Conservation (phyloP, 2,113 vertebrate genomes). For the Brienomyrus longianalis region DNA sequence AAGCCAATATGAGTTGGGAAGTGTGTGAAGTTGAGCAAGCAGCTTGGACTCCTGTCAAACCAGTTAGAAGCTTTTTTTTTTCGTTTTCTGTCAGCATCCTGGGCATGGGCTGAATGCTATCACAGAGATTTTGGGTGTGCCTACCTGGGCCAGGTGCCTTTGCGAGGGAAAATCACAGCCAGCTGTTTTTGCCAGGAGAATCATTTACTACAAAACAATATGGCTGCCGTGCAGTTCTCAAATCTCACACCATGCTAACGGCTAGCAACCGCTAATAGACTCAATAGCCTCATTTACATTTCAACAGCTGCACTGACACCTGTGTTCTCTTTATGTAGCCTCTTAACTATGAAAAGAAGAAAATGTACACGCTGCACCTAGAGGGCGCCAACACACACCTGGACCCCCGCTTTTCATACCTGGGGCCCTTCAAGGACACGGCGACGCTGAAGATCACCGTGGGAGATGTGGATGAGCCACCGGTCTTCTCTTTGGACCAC, state of each 20-base stretch:
- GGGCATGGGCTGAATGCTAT: background rate
- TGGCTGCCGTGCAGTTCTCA: background rate
- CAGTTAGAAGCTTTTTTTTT: background rate
- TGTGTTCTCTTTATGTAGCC: conserved; percentile 57
- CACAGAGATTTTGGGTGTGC: background rate
- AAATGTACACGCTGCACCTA: conserved; percentile 86
- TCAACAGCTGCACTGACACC: background rate
- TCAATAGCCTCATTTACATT: background rate
- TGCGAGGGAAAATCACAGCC: background rate
- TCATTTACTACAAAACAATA: background rate
- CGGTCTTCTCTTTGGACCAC: conserved; percentile 80
- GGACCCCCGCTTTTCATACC: conserved; percentile 84
- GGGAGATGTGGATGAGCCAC: conserved; percentile 88
- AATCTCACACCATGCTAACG: background rate
- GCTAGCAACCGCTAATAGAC: background rate
- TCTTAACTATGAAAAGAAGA: conserved; percentile 94
- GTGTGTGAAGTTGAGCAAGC: background rate
- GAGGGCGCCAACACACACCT: conserved; percentile 88
- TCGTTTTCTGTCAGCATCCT: background rate
- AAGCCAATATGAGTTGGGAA: background rate
- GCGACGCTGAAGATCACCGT: conserved; percentile 86
- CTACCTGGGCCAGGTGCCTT: background rate
- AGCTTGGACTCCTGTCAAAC: background rate
- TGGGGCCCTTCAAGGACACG: conserved; percentile 90
- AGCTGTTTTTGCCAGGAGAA: background rate